Base-by-base conservation (phyloP, 2,113 vertebrate genomes). In the Rhodinocichla rosea region DNA sequence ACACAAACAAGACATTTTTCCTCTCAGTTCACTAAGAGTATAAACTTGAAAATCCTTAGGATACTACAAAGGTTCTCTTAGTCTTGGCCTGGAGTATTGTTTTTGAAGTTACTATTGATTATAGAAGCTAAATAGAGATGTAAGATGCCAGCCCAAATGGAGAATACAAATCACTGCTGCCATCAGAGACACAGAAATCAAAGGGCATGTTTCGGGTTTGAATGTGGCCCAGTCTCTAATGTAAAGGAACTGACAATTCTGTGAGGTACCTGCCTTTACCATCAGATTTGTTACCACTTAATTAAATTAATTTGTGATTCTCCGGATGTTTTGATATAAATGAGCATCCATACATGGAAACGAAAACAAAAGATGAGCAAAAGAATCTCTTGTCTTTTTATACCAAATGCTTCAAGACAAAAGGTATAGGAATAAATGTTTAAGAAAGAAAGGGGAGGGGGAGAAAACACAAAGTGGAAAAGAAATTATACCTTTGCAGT, bases 401-500 rank as follows among this genome's bases (percentile, higher is more conserved):
- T 71, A 92, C 6, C 8, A 87, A 56, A 68, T 63, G 12, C 19
- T 81, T 37, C 68, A 93, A 69, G 14, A 67, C 42, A 27, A 78
- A 80, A 85, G 24, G 35, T 44, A 73, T 11, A 55, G 19, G 65
- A 92, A 94, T 83, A 97, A 93, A 92, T 32, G 13, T 82, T 68
- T 23, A 69, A 65, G 32, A 52, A 79, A 68, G 32, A 71, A 91
- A 62, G 16, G 49, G 30, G 33, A 81, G 8, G 28, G 57, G 27
- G 33, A 67, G 91, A 11, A 91, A 86, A 65, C 18, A 42, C 7
- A 53, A 70, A 80, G 71, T 20, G 57, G 80, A 93, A 95, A 71
- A 90, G 57, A 86, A 95, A 96, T 50, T 92, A 97, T 98, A 97
- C 96, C 87, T 97, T 97, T 96, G 83, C 35, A 39, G 70, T 94